Base-by-base conservation (phyloP, 1,140 invertebrate genomes). In the Diachasmimorpha longicaudata region DNA sequence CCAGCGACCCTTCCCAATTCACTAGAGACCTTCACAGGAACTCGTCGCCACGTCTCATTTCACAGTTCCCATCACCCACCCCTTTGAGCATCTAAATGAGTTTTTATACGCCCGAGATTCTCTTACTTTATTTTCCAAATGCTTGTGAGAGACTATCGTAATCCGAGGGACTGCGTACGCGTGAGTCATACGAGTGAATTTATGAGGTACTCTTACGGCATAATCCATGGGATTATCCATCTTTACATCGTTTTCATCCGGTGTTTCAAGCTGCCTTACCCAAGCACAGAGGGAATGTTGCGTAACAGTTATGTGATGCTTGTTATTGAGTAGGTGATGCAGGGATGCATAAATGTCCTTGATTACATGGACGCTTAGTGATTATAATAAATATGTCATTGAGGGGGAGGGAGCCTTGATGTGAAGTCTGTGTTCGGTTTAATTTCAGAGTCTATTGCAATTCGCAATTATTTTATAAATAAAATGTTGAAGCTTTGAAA, bases 11-110 rank as follows among this genome's bases (percentile, higher is more conserved):
- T 25, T 55, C 71, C 71, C 37, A 67, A 44, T 74, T n/a, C 39
- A 69, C 16, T 37, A 11, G 37, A 21, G n/a, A n/a, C 46, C 19
- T 10, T 13, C 6, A 13, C 23, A 14, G 44, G 63, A 37, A 66
- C 63, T 55, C n/a, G 48, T 72, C 52, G 52, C 16, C 74, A 76
- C 77, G 74, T 78, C 77, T 73, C 77, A 76, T 78, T 78, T 78
- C 67, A 76, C 77, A 48, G 37, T 23, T 55, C n/a, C 48, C 23
- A 19, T 14, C 48, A 2, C 48, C 48, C 39, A 42, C 39, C 39
- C 37, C 39, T 13, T 42, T 42, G 39, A 70, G 69, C 67, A 72
- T 66, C 68, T 42, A 72, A 76, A 79, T 72, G 75, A 76, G 75
- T 79, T 76, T 74, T 79, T 72, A 76, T 55, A 72, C 48, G 71